Evolutionary conservation across 92 coral and sea anemone species (phyloP).

Genomic region (Phenganax stokvisi): DNA sequence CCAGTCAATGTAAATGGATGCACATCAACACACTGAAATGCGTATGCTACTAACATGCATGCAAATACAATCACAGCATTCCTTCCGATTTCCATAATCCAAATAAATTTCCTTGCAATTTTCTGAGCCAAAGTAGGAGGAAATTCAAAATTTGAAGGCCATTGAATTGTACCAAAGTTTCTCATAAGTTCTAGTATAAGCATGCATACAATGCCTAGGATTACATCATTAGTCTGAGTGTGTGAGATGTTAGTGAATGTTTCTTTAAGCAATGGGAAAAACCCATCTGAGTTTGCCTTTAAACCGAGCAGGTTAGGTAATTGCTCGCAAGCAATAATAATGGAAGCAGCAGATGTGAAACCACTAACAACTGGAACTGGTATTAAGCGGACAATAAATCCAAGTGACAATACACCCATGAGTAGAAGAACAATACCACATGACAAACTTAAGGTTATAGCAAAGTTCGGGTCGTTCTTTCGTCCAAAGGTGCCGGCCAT

Average conservation of each 20-base stretch:
- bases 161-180: conserved; percentile 13
- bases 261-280: conserved; percentile 25
- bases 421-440: conserved; percentile 10
- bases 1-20: conserved; percentile 74
- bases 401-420: conserved; percentile 34
- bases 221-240: conserved; percentile 8
- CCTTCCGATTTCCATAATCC: conserved; percentile 69
- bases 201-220: conserved; percentile 28
- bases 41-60: conserved; percentile 57
- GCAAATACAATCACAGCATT: conserved; percentile 72
- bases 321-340: conserved; percentile 34
- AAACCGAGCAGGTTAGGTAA: conserved; percentile 29
- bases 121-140: conserved; percentile 52
- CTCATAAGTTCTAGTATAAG: conserved; percentile 18
- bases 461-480: conserved; percentile 34
- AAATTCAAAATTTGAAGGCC: conserved; percentile 32
- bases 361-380: conserved; percentile 36
- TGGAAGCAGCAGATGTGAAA: conserved; percentile 38
- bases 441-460: conserved; percentile 28
- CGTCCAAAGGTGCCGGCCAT: conserved; percentile 40
- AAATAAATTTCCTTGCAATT: conserved; percentile 66
- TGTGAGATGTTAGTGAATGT: neutral
- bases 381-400: conserved; percentile 35
- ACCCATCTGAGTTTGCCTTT: conserved; percentile 8
- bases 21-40: conserved; percentile 59